Conservation (phyloP, 2,113 vertebrate genomes). For the Orthonyx spaldingii region DNA sequence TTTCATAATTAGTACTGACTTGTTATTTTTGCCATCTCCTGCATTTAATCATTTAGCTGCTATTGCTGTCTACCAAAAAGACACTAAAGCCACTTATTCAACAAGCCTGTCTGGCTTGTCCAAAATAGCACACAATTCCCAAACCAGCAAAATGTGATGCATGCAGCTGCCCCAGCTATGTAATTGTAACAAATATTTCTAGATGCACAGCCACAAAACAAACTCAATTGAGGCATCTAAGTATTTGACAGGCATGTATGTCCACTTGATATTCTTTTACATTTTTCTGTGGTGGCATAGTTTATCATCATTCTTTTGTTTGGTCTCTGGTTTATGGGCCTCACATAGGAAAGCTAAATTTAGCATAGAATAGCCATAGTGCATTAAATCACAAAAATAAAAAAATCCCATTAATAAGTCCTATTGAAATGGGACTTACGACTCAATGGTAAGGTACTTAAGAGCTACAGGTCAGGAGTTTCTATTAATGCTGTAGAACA, state of each 20-base stretch:
- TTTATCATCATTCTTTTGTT: background rate
- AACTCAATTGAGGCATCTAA: background rate
- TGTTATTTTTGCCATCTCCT: conserved; percentile 14
- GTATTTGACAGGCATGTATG: background rate
- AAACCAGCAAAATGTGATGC: background rate
- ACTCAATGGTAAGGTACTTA: background rate
- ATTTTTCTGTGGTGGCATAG: background rate
- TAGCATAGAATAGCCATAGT: background rate
- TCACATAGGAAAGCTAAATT: background rate
- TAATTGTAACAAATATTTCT: conserved; percentile 12
- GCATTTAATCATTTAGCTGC: background rate
- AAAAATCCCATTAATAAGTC: background rate
- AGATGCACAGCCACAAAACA: background rate
- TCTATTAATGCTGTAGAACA: background rate
- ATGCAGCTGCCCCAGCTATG: background rate
- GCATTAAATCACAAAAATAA: background rate
- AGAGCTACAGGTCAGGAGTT: background rate
- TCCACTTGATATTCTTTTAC: background rate
- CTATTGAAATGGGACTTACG: background rate
- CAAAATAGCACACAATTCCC: background rate
- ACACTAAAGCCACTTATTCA: background rate
- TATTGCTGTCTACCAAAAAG: background rate
- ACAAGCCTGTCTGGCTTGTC: background rate
- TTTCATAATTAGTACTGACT: background rate
- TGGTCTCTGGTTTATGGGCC: background rate